A percentile compares a stretch with the other conserved stretches of the same genome.
Evolutionary conservation across 2,888 invertebrate genomes (phyloP).

Genomic region (Synergus umbraculus): DNA sequence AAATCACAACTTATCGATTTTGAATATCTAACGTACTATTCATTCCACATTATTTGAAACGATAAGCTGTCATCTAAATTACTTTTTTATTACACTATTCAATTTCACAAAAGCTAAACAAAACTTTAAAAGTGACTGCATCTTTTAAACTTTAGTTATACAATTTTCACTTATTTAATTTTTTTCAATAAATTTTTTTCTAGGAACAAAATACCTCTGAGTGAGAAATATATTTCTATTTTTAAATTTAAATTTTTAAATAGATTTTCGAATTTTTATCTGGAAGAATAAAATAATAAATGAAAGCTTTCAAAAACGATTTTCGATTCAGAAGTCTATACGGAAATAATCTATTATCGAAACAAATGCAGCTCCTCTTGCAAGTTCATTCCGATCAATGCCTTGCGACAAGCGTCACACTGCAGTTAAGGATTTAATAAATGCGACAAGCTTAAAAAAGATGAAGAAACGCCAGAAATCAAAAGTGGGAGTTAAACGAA

Average conservation of each 20-base stretch:
- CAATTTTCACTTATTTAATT: too few species aligned
- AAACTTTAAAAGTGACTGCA: too few species aligned
- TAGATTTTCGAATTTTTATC: not conserved
- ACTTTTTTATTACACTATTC: too few species aligned
- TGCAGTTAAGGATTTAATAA: constrained; percentile 32
- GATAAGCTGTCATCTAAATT: too few species aligned
- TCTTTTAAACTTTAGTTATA: too few species aligned
- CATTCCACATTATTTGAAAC: too few species aligned
- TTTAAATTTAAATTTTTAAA: too few species aligned
- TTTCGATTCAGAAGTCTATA: not conserved
- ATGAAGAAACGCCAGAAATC: not conserved
- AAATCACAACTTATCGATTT: too few species aligned
- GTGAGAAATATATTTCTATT: too few species aligned
- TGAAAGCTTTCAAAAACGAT: not conserved
- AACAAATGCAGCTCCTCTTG: not conserved
- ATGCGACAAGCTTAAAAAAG: constrained; percentile 21
- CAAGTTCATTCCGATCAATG: constrained; percentile 30
- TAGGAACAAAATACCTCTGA: too few species aligned
- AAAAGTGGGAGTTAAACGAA: not conserved
- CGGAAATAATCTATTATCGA: not conserved
- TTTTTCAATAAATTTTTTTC: too few species aligned
- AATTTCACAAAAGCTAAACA: not conserved
- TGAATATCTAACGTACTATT: too few species aligned
- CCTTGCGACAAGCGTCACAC: constrained; percentile 20
- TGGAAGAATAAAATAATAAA: not conserved